Percentiles rank a stretch among this genome's conserved stretches.
These are phyloP conservation scores for Muraenolepis orangiensis DNA, from an alignment of 2,797 vertebrate genomes.

Conservation along the genomic window DNA sequence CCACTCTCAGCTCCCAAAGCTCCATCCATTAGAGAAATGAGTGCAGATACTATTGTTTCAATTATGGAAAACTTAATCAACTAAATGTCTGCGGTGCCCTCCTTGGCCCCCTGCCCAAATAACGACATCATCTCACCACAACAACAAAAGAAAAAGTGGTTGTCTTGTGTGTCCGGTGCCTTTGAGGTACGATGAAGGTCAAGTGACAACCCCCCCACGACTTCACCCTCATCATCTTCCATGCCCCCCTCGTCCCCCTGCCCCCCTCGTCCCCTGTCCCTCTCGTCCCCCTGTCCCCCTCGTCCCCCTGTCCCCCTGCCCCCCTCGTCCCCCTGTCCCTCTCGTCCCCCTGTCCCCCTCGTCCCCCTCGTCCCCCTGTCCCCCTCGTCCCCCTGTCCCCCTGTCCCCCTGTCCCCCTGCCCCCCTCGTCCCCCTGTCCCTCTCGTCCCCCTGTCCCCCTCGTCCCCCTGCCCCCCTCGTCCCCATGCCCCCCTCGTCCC, in stretches of 20 bases:
- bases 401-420: constrained; percentile 1
- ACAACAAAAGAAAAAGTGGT: no score
- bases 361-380: background rate
- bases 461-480: background rate
- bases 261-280: no score
- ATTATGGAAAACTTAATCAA: no score
- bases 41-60: no score
- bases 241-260: no score
- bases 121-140: background rate
- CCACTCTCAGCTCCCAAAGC: no score
- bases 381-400: background rate
- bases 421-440: background rate
- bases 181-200: background rate
- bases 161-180: background rate
- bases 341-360: no score
- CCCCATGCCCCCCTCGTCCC: no score
- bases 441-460: background rate
- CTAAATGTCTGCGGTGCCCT: no score
- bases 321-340: background rate
- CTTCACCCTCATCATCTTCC: background rate
- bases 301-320: background rate
- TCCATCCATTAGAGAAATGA: no score
- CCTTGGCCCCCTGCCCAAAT: no score
- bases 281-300: no score
- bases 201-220: background rate